Percentiles rank a stretch among this genome's conserved stretches.
phyloP scores from a whole-genome alignment of 1,140 invertebrate genomes.

The Drosophila persimilis region DNA sequence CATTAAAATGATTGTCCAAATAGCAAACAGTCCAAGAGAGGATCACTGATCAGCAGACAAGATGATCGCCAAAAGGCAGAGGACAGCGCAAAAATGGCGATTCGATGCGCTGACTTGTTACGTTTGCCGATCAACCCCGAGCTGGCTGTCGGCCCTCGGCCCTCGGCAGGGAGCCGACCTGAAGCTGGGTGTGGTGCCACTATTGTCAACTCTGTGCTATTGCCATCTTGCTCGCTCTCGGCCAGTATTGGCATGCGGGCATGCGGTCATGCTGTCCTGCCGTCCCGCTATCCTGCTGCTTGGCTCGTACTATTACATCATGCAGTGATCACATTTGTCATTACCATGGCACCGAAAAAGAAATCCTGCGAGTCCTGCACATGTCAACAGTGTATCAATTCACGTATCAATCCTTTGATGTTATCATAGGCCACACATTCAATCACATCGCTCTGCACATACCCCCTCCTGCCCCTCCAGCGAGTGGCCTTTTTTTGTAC shows the following conservation, averaged over 20 bases:
- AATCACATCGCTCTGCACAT: no score
- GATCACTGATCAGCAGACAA: slow-evolving; percentile 41
- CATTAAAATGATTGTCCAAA: slow-evolving; percentile 33
- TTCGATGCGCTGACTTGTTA: slow-evolving; percentile 51
- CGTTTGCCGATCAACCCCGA: slow-evolving; percentile 21
- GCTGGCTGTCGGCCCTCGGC: not conserved
- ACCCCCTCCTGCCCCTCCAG: no score
- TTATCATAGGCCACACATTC: no score
- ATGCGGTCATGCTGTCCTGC: not conserved
- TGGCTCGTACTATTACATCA: slow-evolving; percentile 8
- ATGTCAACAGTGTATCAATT: no score
- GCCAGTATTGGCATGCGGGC: slow-evolving; percentile 2
- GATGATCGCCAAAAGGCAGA: slow-evolving; percentile 20
- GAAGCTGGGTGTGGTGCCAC: slow-evolving; percentile 12
- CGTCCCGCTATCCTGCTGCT: not conserved
- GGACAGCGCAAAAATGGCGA: slow-evolving; percentile 63
- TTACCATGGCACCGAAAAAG: no score
- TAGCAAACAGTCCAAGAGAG: slow-evolving; percentile 37
- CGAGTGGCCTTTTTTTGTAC: no score
- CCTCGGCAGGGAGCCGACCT: not conserved
- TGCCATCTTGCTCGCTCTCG: not conserved
- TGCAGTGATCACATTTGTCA: not conserved
- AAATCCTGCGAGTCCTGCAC: no score
- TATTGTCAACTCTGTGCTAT: slow-evolving; percentile 8
- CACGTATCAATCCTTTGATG: no score